Conservation (phyloP, 2,797 vertebrate genomes). For the Xerus rutilus region DNA sequence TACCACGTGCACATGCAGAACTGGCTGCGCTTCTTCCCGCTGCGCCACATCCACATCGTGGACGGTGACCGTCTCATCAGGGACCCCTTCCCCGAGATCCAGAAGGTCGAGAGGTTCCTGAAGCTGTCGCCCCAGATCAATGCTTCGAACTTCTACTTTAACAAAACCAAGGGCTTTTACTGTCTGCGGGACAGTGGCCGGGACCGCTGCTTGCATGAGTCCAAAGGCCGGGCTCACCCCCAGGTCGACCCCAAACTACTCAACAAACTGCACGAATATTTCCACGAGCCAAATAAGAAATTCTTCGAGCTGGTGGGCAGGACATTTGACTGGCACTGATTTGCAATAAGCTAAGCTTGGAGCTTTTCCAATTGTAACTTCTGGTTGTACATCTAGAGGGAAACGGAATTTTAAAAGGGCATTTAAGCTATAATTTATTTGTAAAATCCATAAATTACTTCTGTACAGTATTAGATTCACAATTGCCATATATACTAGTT, state of each 20-base stretch:
- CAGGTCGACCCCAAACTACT: constrained; percentile 92
- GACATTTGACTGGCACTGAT: constrained; percentile 96
- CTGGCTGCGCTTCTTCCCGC: constrained; percentile 95
- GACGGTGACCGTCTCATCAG: constrained; percentile 96
- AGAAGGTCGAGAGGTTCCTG: constrained; percentile 95
- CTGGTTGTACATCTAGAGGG: constrained; percentile 74
- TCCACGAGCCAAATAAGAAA: constrained; percentile 95
- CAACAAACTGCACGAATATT: constrained; percentile 94
- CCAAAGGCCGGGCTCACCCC: constrained; percentile 96
- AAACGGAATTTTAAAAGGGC: constrained; percentile 83
- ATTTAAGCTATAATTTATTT: constrained; percentile 92
- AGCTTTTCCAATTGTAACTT: constrained; percentile 69
- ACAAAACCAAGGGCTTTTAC: constrained; percentile 98
- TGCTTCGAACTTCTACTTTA: constrained; percentile 98
- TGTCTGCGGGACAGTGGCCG: constrained; percentile 94
- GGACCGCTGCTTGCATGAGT: constrained; percentile 97
- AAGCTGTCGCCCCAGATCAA: constrained; percentile 94
- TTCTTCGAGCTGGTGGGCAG: constrained; percentile 96
- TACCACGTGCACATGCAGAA: constrained; percentile 96
- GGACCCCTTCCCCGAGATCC: constrained; percentile 96
- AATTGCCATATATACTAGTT: constrained; percentile 91
- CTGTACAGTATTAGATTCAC: constrained; percentile 91
- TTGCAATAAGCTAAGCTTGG: constrained; percentile 62
- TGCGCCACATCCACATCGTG: constrained; percentile 93
- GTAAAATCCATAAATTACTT: constrained; percentile 89